Evolutionary conservation across 2,113 vertebrate species (phyloP).

Genomic region (Prionailurus viverrinus): DNA sequence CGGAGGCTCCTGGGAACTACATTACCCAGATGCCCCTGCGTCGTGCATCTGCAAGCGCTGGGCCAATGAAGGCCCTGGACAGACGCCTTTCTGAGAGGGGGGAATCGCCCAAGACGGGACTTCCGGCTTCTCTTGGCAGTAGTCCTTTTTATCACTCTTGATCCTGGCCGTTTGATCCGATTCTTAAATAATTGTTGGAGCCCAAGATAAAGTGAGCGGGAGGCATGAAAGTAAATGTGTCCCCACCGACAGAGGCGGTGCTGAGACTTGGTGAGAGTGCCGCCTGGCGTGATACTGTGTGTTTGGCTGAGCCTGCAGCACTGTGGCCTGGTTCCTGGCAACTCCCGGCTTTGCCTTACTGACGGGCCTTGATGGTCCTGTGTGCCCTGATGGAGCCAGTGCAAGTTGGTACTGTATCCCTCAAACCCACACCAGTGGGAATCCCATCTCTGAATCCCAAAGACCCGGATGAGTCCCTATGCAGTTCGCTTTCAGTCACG

Average conservation of each 20-base stretch:
- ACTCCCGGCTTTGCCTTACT: not conserved
- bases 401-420: not conserved
- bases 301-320: not conserved
- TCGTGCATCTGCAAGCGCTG: accelerated
- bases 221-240: not conserved
- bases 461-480: not conserved
- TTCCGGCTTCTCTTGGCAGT: not conserved
- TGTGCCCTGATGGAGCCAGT: not conserved
- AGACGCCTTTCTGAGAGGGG: accelerated
- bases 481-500: not conserved
- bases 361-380: not conserved
- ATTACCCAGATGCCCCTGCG: not conserved
- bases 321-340: not conserved
- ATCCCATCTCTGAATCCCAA: not conserved
- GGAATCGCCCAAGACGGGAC: not conserved
- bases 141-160: not conserved
- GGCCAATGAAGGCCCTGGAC: not conserved
- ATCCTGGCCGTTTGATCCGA: too few relatives aligned
- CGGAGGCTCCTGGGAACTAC: not conserved
- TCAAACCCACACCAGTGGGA: not conserved
- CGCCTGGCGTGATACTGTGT: not conserved
- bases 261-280: not conserved
- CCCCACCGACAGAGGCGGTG: not conserved
- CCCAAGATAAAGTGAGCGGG: not conserved
- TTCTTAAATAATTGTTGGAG: not conserved